Percentiles rank a stretch among this genome's conserved stretches.
phyloP scores from a whole-genome alignment of 2,113 vertebrate genomes.

The Poeciliopsis turrubarensis region DNA sequence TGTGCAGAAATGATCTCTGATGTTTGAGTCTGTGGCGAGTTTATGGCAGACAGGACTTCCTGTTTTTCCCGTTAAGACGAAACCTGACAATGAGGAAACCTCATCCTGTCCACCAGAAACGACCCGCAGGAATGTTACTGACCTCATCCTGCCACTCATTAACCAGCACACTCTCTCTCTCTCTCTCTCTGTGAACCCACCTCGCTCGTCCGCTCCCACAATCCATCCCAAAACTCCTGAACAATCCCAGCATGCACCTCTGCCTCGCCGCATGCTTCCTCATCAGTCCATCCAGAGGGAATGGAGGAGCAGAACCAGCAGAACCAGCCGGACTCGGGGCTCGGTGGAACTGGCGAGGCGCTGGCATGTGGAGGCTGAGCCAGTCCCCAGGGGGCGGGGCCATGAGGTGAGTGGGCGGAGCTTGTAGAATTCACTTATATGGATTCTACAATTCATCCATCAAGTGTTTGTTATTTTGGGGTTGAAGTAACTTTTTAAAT shows the following conservation, averaged over 20 bases:
- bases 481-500: background rate
- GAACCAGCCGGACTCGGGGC: background rate
- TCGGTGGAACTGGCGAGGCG: conserved; percentile 5
- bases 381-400: background rate
- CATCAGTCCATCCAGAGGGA: conserved; percentile 24
- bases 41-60: background rate
- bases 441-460: no score
- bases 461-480: background rate
- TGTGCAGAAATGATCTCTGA: background rate
- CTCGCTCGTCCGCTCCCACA: conserved; percentile 47
- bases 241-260: conserved; percentile 69
- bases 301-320: background rate
- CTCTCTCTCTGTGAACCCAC: conserved; percentile 41
- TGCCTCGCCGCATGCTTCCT: conserved; percentile 47
- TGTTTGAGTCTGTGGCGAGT: background rate
- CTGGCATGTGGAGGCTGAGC: background rate
- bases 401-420: background rate
- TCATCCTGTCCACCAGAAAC: conserved; percentile 8
- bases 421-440: background rate
- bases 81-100: conserved; percentile 15
- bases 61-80: background rate
- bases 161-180: conserved; percentile 16
- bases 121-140: background rate
- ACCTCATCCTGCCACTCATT: conserved; percentile 47
- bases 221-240: conserved; percentile 52